phyloP scores from a whole-genome alignment of 2,888 invertebrate species.

The Keiferia lycopersicella region DNA sequence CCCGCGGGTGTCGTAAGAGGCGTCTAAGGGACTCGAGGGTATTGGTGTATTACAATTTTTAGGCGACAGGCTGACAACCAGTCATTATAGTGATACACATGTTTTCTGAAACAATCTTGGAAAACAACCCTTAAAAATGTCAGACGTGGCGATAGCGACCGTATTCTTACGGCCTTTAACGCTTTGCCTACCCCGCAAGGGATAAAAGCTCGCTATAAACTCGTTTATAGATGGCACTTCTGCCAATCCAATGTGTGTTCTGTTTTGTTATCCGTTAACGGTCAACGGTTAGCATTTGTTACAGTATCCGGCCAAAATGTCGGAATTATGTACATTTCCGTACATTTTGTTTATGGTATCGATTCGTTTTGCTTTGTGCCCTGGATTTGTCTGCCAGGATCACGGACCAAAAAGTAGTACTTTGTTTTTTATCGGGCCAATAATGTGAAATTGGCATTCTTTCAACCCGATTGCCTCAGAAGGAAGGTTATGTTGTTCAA shows the following conservation, averaged over 20 bases:
- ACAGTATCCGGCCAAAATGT: conserved; percentile 28
- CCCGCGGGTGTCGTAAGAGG: no score
- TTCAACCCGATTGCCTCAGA: not conserved
- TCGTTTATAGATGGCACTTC: not conserved
- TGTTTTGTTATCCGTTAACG: conserved; percentile 29
- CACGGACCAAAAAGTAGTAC: not conserved
- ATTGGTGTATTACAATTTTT: no score
- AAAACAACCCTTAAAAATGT: no score
- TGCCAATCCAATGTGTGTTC: not conserved
- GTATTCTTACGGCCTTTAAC: no score
- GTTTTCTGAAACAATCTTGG: not conserved
- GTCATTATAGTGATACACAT: no score
- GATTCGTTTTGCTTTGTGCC: conserved; percentile 26
- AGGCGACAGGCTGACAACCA: not conserved
- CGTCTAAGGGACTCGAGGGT: no score
- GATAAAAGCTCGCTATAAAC: no score
- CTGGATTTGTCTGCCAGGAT: conserved; percentile 17
- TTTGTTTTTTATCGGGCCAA: conserved; percentile 16
- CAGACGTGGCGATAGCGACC: no score
- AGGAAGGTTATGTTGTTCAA: not conserved
- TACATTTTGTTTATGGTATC: conserved; percentile 30
- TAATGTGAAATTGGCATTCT: conserved; percentile 1
- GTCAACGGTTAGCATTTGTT: conserved; percentile 33
- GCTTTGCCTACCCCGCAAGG: no score
- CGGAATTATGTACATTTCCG: conserved; percentile 29